These are phyloP conservation scores for Chloropsis cyanopogon DNA, from an alignment of 2,113 vertebrate species.

Conservation along the genomic window DNA sequence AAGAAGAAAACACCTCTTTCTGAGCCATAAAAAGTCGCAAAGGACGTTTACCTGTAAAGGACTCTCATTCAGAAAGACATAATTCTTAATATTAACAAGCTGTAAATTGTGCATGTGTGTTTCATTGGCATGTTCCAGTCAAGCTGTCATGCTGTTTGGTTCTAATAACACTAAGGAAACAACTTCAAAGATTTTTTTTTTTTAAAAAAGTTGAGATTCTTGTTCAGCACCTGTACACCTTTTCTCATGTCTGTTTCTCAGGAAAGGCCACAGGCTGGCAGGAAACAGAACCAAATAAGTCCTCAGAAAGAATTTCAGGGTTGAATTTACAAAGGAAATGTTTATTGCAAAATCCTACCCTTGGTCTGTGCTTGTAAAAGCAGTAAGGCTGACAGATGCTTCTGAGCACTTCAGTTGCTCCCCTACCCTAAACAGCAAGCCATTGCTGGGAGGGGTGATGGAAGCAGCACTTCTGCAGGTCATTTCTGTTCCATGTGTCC, in stretches of 20 bases:
- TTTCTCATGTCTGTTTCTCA: background rate
- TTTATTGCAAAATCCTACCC: background rate
- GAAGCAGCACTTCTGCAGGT: background rate
- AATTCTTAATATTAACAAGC: background rate
- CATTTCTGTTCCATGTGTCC: accelerated
- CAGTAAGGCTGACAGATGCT: background rate
- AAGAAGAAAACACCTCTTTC: background rate
- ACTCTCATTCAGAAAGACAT: background rate
- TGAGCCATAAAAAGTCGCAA: background rate
- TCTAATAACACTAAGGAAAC: background rate
- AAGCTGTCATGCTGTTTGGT: background rate
- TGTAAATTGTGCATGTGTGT: background rate
- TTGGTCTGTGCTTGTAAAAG: background rate
- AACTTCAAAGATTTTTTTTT: background rate
- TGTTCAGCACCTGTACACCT: background rate
- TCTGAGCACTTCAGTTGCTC: background rate
- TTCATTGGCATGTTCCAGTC: background rate
- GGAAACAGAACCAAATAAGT: background rate
- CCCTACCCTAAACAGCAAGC: background rate
- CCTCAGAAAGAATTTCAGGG: background rate
- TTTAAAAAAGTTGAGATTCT: background rate
- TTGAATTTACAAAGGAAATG: background rate
- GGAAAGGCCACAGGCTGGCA: background rate
- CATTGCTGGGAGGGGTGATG: background rate
- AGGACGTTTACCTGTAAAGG: background rate